phyloP scores from a whole-genome alignment of 2,797 vertebrate genomes.

The Dendrocincla tyrannina region DNA sequence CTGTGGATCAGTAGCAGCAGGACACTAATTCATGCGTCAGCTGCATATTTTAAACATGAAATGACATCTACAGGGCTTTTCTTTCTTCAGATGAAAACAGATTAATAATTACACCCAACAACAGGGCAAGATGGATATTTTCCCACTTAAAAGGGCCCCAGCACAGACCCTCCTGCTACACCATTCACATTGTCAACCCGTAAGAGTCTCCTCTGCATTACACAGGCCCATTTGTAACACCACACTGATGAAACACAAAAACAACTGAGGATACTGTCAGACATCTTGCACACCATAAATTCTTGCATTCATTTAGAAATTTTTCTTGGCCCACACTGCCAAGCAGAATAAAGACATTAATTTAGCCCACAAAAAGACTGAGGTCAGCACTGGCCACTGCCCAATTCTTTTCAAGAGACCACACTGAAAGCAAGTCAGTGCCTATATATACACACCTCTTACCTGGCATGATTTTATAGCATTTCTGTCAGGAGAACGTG shows the following conservation, averaged over 20 bases:
- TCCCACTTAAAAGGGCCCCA: not conserved
- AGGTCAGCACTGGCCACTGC: constrained; percentile 29
- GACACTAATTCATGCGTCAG: not conserved
- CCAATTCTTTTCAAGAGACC: not conserved
- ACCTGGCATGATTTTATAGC: not conserved
- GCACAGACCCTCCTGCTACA: not conserved
- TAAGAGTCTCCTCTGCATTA: not conserved
- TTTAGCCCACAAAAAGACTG: constrained; percentile 29
- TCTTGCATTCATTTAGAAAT: constrained; percentile 58
- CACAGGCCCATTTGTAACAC: constrained; percentile 25
- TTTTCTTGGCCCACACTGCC: constrained; percentile 56
- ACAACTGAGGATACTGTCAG: constrained; percentile 15
- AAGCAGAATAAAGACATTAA: constrained; percentile 48
- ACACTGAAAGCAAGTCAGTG: not conserved
- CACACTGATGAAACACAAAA: constrained; percentile 11
- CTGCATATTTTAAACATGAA: constrained; percentile 21
- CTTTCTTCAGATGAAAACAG: not conserved
- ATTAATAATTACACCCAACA: not conserved
- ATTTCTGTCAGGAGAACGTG: accelerated
- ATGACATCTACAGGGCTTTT: constrained; percentile 3
- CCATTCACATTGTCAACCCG: not conserved
- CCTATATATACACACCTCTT: not conserved
- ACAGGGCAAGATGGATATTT: not conserved
- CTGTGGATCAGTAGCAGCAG: not conserved
- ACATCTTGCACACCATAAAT: constrained; percentile 44